These are phyloP conservation scores for Leptinotarsa peninsularis DNA, from an alignment of 2,888 invertebrate genomes.

Conservation along the genomic window DNA sequence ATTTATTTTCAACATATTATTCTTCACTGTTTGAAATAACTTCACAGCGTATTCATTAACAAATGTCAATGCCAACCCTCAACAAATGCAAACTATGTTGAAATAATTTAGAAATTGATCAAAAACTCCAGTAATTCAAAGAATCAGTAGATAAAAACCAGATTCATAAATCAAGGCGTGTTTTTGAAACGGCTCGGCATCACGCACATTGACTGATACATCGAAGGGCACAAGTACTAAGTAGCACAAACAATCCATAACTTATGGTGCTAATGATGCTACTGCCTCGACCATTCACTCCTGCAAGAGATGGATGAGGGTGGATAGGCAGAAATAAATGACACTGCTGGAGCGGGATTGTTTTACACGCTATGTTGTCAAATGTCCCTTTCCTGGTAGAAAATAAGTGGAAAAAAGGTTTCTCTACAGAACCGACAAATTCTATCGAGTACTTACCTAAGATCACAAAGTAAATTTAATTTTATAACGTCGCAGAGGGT, in stretches of 20 bases:
- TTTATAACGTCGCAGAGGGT: too few species aligned
- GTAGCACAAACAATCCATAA: slow-evolving; percentile 65
- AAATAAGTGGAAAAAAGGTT: too few species aligned
- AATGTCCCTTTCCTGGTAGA: not conserved
- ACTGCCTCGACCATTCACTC: slow-evolving; percentile 63
- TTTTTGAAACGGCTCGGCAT: slow-evolving; percentile 45
- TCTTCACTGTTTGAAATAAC: too few species aligned
- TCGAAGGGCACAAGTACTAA: slow-evolving; percentile 52
- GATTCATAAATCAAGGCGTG: slow-evolving; percentile 42
- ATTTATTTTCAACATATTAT: too few species aligned
- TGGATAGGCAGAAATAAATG: slow-evolving; percentile 60
- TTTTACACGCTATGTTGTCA: not conserved
- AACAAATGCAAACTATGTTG: too few species aligned
- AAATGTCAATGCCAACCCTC: too few species aligned
- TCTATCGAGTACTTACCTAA: too few species aligned
- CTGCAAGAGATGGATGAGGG: slow-evolving; percentile 63
- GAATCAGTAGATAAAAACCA: slow-evolving; percentile 11
- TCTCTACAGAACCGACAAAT: too few species aligned
- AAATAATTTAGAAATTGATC: not conserved
- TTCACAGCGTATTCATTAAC: too few species aligned
- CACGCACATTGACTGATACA: slow-evolving; percentile 54
- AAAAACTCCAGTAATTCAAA: not conserved
- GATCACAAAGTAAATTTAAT: too few species aligned
- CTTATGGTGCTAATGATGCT: slow-evolving; percentile 66
- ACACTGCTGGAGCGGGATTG: slow-evolving; percentile 49